A percentile compares a stretch with the other conserved stretches of the same genome.
Evolutionary conservation across 1,140 invertebrate genomes (phyloP).

Genomic region (Sweltsa coloradensis): DNA sequence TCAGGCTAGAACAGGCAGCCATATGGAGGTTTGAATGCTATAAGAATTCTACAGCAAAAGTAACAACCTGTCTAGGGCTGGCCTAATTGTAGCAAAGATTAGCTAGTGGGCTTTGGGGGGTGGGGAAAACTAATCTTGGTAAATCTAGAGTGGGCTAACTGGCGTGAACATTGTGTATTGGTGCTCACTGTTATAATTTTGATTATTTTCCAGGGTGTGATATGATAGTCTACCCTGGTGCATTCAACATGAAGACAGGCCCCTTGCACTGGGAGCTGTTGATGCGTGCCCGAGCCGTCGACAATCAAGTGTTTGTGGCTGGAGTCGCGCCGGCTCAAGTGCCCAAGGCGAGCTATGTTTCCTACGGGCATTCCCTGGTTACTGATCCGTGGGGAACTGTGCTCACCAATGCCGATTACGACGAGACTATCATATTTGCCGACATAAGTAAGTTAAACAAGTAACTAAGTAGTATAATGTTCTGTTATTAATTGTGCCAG

Average conservation of each 20-base stretch:
- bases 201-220: conserved; percentile 52
- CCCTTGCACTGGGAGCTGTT: conserved; percentile 86
- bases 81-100: no score
- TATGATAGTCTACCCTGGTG: conserved; percentile 80
- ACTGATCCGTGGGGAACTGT: conserved; percentile 83
- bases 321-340: conserved; percentile 67
- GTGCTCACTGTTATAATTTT: background rate
- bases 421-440: conserved; percentile 55
- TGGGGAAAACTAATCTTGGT: conserved; percentile 15
- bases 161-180: conserved; percentile 5
- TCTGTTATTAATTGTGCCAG: no score
- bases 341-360: conserved; percentile 57
- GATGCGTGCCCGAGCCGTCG: conserved; percentile 63
- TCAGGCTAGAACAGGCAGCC: no score
- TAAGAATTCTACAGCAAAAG: no score
- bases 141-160: conserved; percentile 1
- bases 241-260: conserved; percentile 93
- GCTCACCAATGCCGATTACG: conserved; percentile 44
- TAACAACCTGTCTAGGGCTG: no score
- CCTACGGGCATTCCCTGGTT: conserved; percentile 79
- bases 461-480: no score
- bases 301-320: conserved; percentile 74
- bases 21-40: no score
- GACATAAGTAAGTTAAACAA: conserved; percentile 68
- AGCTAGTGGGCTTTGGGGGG: no score